Conservation (phyloP, 1,140 invertebrate species). For the Neodiprion lecontei region DNA sequence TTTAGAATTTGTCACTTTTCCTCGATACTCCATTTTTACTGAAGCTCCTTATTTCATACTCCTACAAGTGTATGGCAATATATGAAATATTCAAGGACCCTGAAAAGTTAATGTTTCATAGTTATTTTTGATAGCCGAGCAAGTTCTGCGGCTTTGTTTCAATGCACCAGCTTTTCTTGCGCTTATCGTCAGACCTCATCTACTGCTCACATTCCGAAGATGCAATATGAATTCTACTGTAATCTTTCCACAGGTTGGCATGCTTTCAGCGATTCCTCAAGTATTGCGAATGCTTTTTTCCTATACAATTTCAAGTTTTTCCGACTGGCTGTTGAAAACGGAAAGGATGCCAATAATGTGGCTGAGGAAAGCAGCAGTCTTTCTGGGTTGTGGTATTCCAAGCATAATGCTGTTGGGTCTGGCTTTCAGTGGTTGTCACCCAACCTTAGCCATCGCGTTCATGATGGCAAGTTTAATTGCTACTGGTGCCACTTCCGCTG, state of each 20-base stretch:
- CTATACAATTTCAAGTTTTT: conserved; percentile 65
- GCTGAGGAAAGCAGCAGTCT: conserved; percentile 69
- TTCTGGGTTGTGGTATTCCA: conserved; percentile 64
- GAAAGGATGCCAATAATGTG: conserved; percentile 68
- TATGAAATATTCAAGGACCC: no score
- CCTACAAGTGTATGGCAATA: no score
- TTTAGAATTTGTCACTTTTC: no score
- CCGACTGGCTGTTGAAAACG: conserved; percentile 68
- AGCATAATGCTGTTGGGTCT: conserved; percentile 66
- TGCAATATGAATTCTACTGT: no score
- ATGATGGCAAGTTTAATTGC: conserved; percentile 67
- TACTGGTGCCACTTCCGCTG: conserved; percentile 72
- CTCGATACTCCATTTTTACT: no score
- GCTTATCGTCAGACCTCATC: no score
- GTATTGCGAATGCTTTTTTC: conserved; percentile 69
- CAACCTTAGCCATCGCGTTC: conserved; percentile 65
- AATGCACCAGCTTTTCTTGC: no score
- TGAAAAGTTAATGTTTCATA: no score
- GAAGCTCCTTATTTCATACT: no score
- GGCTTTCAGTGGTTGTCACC: conserved; percentile 70
- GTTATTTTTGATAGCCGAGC: no score
- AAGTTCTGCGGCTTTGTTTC: no score
- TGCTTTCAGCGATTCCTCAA: conserved; percentile 71
- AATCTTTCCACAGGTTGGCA: conserved; percentile 63
- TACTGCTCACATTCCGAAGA: no score